These are phyloP conservation scores for Orthosia gothica DNA, from an alignment of 2,888 invertebrate species.

Conservation along the genomic window DNA sequence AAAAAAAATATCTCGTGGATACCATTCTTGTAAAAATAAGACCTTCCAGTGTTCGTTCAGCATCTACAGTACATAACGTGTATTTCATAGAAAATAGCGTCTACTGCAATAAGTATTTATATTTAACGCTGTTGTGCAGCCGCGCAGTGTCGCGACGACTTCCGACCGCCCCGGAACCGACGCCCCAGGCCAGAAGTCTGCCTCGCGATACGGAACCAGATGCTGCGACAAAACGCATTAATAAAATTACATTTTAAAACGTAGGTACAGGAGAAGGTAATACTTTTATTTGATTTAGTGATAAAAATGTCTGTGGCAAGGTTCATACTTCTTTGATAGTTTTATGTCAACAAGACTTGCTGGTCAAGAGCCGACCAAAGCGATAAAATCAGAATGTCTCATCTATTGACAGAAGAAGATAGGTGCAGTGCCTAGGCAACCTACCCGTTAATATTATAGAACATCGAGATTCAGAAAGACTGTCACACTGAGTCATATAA, in stretches of 20 bases:
- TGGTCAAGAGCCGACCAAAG: too few species aligned
- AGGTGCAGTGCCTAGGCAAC: too few species aligned
- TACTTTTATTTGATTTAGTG: background rate
- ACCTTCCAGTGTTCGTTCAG: background rate
- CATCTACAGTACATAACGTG: background rate
- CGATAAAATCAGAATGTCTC: too few species aligned
- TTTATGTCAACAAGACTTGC: too few species aligned
- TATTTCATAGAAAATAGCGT: background rate
- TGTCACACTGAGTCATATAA: too few species aligned
- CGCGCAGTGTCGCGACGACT: conserved; percentile 30
- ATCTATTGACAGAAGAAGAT: too few species aligned
- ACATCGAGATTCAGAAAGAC: too few species aligned
- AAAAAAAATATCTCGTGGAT: background rate
- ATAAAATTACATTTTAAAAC: conserved; percentile 36
- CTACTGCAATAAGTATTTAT: conserved; percentile 44
- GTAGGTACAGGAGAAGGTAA: background rate
- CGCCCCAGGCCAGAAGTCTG: too few species aligned
- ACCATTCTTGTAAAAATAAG: background rate
- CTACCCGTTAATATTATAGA: too few species aligned
- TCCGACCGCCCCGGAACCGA: conserved; percentile 49
- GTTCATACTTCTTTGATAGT: too few species aligned
- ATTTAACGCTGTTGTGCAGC: conserved; percentile 39
- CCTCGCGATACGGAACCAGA: conserved; percentile 25
- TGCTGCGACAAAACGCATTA: conserved; percentile 42
- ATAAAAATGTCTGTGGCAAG: too few species aligned